Percentiles rank a stretch among this genome's conserved stretches.
Evolutionary conservation across 2,113 vertebrate genomes (phyloP).

Genomic region (Athene noctua): DNA sequence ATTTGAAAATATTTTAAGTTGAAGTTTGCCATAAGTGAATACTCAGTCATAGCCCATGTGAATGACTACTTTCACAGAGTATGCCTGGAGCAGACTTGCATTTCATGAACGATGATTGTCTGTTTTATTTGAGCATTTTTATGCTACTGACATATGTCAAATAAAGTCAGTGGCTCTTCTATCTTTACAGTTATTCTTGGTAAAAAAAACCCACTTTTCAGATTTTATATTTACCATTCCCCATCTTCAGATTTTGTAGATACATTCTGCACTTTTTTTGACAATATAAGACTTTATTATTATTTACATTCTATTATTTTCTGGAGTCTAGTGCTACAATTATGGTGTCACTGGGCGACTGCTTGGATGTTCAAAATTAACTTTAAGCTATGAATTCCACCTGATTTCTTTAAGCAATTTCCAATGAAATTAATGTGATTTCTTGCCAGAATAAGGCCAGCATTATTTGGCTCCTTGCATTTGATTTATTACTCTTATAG

Average conservation of each 20-base stretch:
- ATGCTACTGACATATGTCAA: slow-evolving; percentile 50
- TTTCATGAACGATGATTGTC: slow-evolving; percentile 49
- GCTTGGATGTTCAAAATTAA: background rate
- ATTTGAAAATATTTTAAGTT: background rate
- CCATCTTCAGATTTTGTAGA: background rate
- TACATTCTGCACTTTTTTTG: background rate
- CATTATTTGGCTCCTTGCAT: background rate
- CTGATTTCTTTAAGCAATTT: background rate
- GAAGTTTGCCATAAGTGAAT: background rate
- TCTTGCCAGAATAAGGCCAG: background rate
- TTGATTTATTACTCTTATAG: background rate
- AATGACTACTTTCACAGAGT: background rate
- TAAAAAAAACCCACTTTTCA: background rate
- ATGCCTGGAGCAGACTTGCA: slow-evolving; percentile 31
- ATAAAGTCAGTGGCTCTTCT: slow-evolving; percentile 24
- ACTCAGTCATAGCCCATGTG: background rate
- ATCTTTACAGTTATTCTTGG: background rate
- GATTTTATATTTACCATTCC: background rate
- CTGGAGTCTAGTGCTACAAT: background rate
- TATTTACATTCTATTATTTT: background rate
- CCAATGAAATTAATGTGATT: background rate
- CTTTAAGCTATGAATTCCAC: background rate
- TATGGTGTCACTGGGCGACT: background rate
- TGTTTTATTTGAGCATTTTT: slow-evolving; percentile 32
- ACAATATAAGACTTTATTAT: background rate